Evolutionary conservation across 2,888 invertebrate genomes (phyloP), one percentile per base, ranked within the genome.

Genomic region (Pheosia gnoma): DNA sequence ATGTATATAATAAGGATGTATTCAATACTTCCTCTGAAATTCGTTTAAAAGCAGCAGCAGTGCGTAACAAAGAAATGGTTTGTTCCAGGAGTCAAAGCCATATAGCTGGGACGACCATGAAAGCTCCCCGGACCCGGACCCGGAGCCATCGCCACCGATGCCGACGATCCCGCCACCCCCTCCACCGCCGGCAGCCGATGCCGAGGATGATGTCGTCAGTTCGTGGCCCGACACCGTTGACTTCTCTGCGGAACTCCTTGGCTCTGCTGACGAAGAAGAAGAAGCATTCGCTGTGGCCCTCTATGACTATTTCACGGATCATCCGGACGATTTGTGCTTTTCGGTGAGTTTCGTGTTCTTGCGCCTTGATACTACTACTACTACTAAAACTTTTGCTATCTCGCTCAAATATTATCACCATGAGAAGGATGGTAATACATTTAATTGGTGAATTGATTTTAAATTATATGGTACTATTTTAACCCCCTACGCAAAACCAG

Each of bases 111-210:
- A 89, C 45, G 77, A 82, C 8, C 87, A 87, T 9, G 80, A 88
- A 11, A 77, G 78, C 62, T 85, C 87, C 11, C 84, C 88, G 0
- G 89, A 88, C 11, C 84, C 88, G 0, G 89, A 88, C 56, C 80
- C 90, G 25, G 94, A 95, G 67, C 84, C 91, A 3, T 96, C 96
- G 37, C 96, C 96, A 0, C 97, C 97, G 0, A 97, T 97, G 97
- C 97, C 97, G 8, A 95, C 94, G 52, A 94, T 96, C 70, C 97
- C 97, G 7, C 96, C 97, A 3, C 97, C 97, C 2, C 96, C 96
- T 54, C 96, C 96, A 4, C 97, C 97, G 25, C 25, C 25, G 25
- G 25, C 25, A 1, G 84, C 90, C 10, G 80, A 84, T 11, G 81
- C 85, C 47, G 91, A 25, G 2, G 25, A 78, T 60, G 94, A 86